A percentile compares a stretch with the other conserved stretches of the same genome.
These are phyloP conservation scores for Dascillus cervinus DNA, from an alignment of 2,888 invertebrate species.

Conservation along the genomic window DNA sequence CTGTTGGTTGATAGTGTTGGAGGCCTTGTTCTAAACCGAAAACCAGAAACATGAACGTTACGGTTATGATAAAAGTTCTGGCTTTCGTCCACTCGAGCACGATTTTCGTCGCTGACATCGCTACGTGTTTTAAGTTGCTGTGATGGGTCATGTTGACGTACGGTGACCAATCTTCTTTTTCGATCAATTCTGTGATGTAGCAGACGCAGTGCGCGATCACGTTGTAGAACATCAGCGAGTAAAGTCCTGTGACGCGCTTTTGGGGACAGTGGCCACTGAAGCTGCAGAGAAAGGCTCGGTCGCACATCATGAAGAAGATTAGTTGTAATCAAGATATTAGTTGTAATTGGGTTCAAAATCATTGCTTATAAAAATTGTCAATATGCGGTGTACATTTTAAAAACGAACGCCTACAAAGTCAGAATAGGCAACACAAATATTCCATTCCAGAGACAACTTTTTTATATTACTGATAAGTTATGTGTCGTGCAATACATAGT, in stretches of 20 bases:
- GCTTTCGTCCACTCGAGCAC: slow-evolving; percentile 78
- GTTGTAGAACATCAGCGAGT: slow-evolving; percentile 76
- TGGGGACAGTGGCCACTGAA: slow-evolving; percentile 37
- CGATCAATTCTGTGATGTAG: slow-evolving; percentile 64
- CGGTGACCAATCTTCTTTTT: slow-evolving; percentile 71
- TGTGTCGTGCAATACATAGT: no score
- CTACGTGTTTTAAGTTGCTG: slow-evolving; percentile 65
- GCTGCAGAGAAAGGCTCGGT: slow-evolving; percentile 52
- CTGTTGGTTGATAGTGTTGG: slow-evolving; percentile 64
- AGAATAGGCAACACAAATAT: no score
- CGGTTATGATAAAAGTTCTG: slow-evolving; percentile 68
- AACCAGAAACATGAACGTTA: slow-evolving; percentile 67
- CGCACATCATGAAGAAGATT: slow-evolving; percentile 66
- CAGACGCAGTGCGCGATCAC: slow-evolving; percentile 70
- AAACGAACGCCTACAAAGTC: no score
- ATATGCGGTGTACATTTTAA: no score
- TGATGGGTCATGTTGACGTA: slow-evolving; percentile 66
- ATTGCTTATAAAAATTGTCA: no score
- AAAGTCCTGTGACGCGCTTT: slow-evolving; percentile 56
- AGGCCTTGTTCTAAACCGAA: slow-evolving; percentile 69
- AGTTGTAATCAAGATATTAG: slow-evolving; percentile 52
- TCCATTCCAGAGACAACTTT: no score
- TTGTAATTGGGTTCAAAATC: no score
- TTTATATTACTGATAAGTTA: no score
- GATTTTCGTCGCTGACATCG: slow-evolving; percentile 74